Base-by-base conservation (phyloP, 2,113 vertebrate species). In the Passer domesticus region DNA sequence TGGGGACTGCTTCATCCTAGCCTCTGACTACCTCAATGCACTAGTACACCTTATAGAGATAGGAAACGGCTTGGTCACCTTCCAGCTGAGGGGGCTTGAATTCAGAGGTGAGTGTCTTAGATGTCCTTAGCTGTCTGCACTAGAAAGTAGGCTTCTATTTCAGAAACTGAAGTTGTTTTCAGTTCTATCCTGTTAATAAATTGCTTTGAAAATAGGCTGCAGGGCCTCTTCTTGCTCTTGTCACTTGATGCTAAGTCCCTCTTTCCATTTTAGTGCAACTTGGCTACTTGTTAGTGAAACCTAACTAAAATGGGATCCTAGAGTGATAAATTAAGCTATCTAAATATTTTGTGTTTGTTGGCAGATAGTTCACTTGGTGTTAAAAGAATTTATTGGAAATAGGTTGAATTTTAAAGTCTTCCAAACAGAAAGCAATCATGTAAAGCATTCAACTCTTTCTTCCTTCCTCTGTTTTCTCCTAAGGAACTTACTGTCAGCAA, bases 21-120 rank as follows among this genome's bases (percentile, higher is more conserved):
- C 99, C 74, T 99, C 99, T 44, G 99, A 99, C 98, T 99, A 99
- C 98, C 99, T 99, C 96, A 99, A 99, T 82, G 99, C 99, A 39
- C 97, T 99, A 75, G 99, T 99, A 31, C 99, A 99, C 97, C 98
- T 99, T 79, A 98, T 99, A 93, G 98, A 99, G 97, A 99, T 98
- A 75, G 99, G 99, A 92, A 99, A 99, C 1, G 99, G 99, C 28
- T 97, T 99, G 62, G 98, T 99, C 93, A 99, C 99, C 55, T 99
- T 99, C 93, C 99, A 99, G 76, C 98, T 99, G 52, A 98, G 99
- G 44, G 99, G 99, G 20, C 98, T 99, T 78, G 99, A 99, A 94
- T 99, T 99, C 96, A 98, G 99, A 98, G 99, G 99, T 99, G 93
- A 97, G 97, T 67, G 4, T 20, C 21, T 74, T 68, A 10, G 5